Evolutionary conservation across 2,797 vertebrate species (phyloP).

Genomic region (Melanitta fusca): DNA sequence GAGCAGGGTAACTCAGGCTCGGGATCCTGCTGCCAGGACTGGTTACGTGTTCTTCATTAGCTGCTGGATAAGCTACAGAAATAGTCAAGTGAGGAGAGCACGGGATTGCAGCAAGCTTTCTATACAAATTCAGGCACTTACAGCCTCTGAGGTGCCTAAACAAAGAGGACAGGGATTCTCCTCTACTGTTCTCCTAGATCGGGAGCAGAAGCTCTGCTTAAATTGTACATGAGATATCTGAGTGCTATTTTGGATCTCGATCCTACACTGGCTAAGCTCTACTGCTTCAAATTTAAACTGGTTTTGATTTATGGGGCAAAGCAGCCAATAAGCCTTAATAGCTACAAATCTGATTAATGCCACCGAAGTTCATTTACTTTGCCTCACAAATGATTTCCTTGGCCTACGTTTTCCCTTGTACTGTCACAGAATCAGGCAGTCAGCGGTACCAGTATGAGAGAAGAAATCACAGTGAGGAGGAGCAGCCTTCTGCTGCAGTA

Average conservation of each 20-base stretch:
- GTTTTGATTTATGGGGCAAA: constrained; percentile 18
- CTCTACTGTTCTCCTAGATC: not conserved
- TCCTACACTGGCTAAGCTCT: not conserved
- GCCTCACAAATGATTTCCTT: not conserved
- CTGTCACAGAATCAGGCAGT: not conserved
- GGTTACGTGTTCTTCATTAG: not conserved
- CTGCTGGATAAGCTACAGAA: constrained; percentile 11
- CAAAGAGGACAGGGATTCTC: not conserved
- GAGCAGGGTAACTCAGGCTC: not conserved
- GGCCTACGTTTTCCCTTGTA: not conserved
- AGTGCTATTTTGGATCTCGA: not conserved
- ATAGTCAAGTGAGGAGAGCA: not conserved
- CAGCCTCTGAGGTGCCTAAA: not conserved
- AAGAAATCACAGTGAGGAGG: not conserved
- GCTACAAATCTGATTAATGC: not conserved
- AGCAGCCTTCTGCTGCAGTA: not conserved
- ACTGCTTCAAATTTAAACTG: not conserved
- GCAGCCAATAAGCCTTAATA: not conserved
- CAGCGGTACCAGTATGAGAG: not conserved
- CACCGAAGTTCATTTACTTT: not conserved
- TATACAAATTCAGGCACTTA: not conserved
- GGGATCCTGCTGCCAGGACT: not conserved
- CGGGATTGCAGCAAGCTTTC: not conserved
- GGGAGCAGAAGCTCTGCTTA: not conserved
- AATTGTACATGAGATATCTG: not conserved